Evolutionary conservation across 2,888 invertebrate genomes (phyloP), one percentile per base, ranked within the genome.

Genomic region (Zeuzera pyrina): DNA sequence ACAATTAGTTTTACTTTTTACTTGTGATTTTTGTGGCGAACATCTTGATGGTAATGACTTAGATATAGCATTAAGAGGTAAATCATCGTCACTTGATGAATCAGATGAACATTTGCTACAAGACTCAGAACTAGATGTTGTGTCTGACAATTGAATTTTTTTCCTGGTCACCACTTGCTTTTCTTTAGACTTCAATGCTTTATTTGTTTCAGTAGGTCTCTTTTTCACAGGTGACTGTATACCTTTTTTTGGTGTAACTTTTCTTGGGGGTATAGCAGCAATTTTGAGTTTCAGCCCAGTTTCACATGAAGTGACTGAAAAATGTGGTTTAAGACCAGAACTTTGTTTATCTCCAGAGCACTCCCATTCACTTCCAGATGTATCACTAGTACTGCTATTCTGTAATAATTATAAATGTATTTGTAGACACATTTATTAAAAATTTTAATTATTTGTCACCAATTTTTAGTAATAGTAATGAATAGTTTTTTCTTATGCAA

Each of bases 221-320:
- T 70, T 76, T 50, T 76, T 77, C 2, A 63, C 67, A 28, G 62
- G 47, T 36, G 77, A 64, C 48, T 73, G 70, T 19, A 61, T 48
- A 30, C 68, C 61, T 42, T 65, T 76, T 46, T 65, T 83, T 23
- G 63, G 66, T 49, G 62, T 62, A 41, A 45, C 60, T 57, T 61
- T 85, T 28, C 68, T 53, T n/a, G 84, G 84, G 28, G 84, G 85
- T 39, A 88, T 85, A 24, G 87, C 87, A 41, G 87, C 87, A 35
- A 88, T 87, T 48, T 87, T 88, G 30, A 88, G 71, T 39, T 87
- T 85, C 31, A 88, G 57, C 12, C 87, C 87, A 25, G 87, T 86
- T 25, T 87, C 87, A 59, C 87, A 84, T 36, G 85, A 87, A 24
- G 87, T 88, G 15, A 88, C 87, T 6, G 87, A 87, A 60, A 88